These are phyloP conservation scores for Mythimna albipuncta DNA, from an alignment of 2,888 invertebrate species.

Conservation along the genomic window DNA sequence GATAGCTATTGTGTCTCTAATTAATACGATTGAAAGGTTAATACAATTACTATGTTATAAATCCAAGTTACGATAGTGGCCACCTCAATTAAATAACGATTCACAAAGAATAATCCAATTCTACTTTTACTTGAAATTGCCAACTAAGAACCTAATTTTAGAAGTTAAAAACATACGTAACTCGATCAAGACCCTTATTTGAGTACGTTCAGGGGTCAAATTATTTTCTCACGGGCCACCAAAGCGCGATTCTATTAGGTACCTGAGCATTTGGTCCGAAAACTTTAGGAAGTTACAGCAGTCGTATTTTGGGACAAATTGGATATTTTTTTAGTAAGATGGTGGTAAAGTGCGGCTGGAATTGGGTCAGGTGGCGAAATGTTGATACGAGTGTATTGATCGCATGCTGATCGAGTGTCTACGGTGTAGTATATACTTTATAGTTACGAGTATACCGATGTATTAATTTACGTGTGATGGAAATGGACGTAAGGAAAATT, in stretches of 20 bases:
- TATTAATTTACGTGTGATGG: background rate
- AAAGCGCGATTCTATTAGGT: conserved; percentile 44
- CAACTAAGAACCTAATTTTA: conserved; percentile 20
- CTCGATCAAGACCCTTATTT: conserved; percentile 15
- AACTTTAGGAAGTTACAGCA: conserved; percentile 36
- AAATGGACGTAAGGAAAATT: background rate
- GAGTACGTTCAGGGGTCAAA: conserved; percentile 34
- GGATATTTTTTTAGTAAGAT: conserved; percentile 45
- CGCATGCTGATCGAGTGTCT: background rate
- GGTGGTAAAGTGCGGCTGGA: background rate
- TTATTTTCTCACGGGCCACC: conserved; percentile 32
- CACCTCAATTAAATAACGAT: background rate
- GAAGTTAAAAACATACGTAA: conserved; percentile 19
- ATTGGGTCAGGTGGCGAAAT: conserved; percentile 14
- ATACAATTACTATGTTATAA: too few species aligned
- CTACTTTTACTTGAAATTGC: conserved; percentile 22
- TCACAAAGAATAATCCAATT: conserved; percentile 15
- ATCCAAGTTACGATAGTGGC: background rate
- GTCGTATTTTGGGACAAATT: conserved; percentile 50
- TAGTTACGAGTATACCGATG: too few species aligned
- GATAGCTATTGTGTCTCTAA: too few species aligned
- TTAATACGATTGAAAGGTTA: too few species aligned
- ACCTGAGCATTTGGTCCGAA: conserved; percentile 31
- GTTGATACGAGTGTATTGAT: background rate
- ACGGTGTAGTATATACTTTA: background rate